Evolutionary conservation across 1,140 invertebrate genomes (phyloP).

Genomic region (Drosophila leontia): DNA sequence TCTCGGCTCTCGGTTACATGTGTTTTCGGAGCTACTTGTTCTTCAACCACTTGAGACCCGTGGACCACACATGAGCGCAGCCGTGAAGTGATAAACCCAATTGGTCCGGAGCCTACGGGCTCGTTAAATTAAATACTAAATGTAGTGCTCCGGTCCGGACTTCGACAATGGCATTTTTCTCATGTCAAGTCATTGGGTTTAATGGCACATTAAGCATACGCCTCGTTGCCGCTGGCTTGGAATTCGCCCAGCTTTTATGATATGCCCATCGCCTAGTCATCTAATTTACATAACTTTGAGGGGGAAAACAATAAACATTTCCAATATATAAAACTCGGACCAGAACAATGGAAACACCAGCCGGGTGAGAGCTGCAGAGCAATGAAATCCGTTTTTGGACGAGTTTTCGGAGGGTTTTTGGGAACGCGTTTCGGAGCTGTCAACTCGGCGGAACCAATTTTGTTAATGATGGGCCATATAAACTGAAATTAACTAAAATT

Average conservation of each 20-base stretch:
- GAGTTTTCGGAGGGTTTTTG: constrained; percentile 41
- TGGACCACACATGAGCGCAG: constrained; percentile 67
- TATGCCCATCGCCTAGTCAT: constrained; percentile 32
- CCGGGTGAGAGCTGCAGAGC: constrained; percentile 44
- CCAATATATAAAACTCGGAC: constrained; percentile 51
- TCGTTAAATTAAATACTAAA: constrained; percentile 49
- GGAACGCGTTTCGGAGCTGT: constrained; percentile 66
- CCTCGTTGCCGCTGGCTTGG: constrained; percentile 65
- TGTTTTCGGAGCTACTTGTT: constrained; percentile 65
- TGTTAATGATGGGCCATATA: constrained; percentile 74
- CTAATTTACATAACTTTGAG: constrained; percentile 68
- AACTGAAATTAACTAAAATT: constrained; percentile 70
- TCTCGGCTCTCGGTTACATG: constrained; percentile 29
- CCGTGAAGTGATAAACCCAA: constrained; percentile 75
- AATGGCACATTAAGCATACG: constrained; percentile 81
- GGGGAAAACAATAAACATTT: constrained; percentile 60
- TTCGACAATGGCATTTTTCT: constrained; percentile 49
- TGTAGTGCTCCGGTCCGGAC: constrained; percentile 5
- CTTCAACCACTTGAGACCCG: constrained; percentile 53
- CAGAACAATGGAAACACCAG: constrained; percentile 49
- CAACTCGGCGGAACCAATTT: constrained; percentile 77
- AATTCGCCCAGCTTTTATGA: constrained; percentile 64
- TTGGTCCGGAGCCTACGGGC: constrained; percentile 56
- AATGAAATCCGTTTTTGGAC: constrained; percentile 52
- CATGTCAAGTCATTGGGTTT: constrained; percentile 71